A percentile compares a stretch with the other conserved stretches of the same genome.
Conservation (phyloP, 2,113 vertebrate species). For the Asarcornis scutulata region DNA sequence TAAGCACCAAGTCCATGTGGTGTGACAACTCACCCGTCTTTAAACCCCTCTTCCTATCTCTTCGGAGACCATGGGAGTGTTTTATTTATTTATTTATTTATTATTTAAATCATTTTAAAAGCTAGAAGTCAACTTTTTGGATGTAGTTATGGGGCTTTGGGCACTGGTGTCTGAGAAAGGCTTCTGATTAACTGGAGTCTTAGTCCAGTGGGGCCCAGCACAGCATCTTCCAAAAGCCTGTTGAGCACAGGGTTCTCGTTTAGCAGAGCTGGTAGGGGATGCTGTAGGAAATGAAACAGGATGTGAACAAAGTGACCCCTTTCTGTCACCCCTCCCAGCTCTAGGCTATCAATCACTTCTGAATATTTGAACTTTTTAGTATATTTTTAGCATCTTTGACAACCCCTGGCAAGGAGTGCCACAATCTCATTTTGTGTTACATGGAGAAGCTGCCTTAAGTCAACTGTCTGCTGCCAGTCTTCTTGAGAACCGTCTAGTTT, state of each 20-base stretch:
- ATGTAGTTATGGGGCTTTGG: background rate
- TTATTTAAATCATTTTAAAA: background rate
- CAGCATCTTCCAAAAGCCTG: background rate
- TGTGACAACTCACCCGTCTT: fast-evolving
- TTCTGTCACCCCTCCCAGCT: background rate
- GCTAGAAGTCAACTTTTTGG: background rate
- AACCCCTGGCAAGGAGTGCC: background rate
- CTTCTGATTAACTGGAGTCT: background rate
- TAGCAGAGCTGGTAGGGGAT: background rate
- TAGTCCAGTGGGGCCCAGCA: background rate
- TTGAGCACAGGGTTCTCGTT: background rate
- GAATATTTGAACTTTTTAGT: background rate
- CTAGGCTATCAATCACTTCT: background rate
- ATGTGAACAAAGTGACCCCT: background rate
- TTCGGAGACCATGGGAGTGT: background rate
- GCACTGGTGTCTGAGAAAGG: background rate
- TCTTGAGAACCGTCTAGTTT: background rate
- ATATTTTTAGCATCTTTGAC: background rate
- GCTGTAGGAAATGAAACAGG: background rate
- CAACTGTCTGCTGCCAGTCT: background rate
- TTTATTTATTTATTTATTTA: background rate
- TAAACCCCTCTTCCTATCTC: background rate
- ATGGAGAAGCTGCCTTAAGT: background rate
- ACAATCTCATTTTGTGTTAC: background rate
- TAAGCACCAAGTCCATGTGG: background rate